These are phyloP conservation scores for Embiotoca jacksoni DNA, from an alignment of 2,113 vertebrate genomes.

Conservation along the genomic window DNA sequence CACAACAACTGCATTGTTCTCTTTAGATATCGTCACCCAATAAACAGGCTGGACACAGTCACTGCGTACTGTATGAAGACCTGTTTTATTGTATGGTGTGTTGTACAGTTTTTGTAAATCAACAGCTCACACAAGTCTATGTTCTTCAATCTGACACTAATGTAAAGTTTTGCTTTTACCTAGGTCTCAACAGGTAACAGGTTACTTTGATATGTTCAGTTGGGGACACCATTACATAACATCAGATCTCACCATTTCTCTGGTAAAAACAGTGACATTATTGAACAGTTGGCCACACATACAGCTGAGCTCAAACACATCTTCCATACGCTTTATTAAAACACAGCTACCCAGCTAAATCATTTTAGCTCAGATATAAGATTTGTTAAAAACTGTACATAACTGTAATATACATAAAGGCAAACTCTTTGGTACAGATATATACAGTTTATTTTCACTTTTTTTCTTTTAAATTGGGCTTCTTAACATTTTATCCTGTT, in stretches of 20 bases:
- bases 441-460: constrained; percentile 79
- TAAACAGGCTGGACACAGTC: constrained; percentile 21
- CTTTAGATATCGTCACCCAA: not conserved
- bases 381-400: constrained; percentile 89
- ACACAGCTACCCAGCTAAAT: constrained; percentile 85
- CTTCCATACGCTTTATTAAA: constrained; percentile 85
- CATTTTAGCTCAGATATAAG: constrained; percentile 84
- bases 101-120: constrained; percentile 56
- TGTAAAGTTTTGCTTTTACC: constrained; percentile 26
- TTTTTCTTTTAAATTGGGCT: constrained; percentile 58
- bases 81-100: constrained; percentile 74
- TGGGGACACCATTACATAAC: constrained; percentile 57
- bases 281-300: constrained; percentile 66
- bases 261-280: constrained; percentile 67
- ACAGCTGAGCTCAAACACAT: constrained; percentile 73
- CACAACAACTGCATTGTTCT: not conserved
- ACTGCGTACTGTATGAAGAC: constrained; percentile 58
- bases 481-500: constrained; percentile 59
- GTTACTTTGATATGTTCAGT: constrained; percentile 57
- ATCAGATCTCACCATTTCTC: constrained; percentile 54
- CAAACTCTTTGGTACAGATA: constrained; percentile 89
- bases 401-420: constrained; percentile 88
- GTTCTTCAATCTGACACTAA: constrained; percentile 52
- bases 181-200: constrained; percentile 54
- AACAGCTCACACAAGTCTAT: constrained; percentile 60